Conservation (phyloP, 2,888 invertebrate species). For the Arrhopalites spinosus region DNA sequence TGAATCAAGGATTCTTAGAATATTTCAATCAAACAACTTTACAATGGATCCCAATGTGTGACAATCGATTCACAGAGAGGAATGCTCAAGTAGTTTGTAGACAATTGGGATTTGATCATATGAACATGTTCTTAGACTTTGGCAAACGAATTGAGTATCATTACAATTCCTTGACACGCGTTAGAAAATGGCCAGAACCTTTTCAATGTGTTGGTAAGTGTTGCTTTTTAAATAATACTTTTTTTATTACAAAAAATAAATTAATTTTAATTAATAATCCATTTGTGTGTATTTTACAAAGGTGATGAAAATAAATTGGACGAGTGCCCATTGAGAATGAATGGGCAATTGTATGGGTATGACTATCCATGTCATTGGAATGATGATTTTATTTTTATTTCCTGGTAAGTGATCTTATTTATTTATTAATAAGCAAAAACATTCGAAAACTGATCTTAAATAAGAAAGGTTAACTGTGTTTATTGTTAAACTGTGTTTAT, state of each 20-base stretch:
- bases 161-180: conserved; percentile 80
- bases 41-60: conserved; percentile 97
- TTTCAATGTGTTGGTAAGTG: conserved; percentile 66
- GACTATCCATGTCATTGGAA: conserved; percentile 87
- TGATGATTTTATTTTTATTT: conserved; percentile 88
- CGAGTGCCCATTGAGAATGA: conserved; percentile 70
- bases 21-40: conserved; percentile 92
- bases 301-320: conserved; percentile 60
- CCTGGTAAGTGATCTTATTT: no score
- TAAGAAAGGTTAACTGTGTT: no score
- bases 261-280: neutral
- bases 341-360: conserved; percentile 86
- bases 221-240: neutral
- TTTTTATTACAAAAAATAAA: neutral
- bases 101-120: conserved; percentile 84
- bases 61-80: conserved; percentile 90
- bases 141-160: conserved; percentile 86
- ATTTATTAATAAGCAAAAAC: no score
- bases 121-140: conserved; percentile 86
- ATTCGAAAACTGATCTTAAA: no score
- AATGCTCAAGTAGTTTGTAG: conserved; percentile 96
- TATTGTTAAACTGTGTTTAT: no score
- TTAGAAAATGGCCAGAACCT: conserved; percentile 96
- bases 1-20: conserved; percentile 86
- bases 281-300: conserved; percentile 33